Conservation (phyloP, 2,113 vertebrate genomes). For the Mola mola region DNA sequence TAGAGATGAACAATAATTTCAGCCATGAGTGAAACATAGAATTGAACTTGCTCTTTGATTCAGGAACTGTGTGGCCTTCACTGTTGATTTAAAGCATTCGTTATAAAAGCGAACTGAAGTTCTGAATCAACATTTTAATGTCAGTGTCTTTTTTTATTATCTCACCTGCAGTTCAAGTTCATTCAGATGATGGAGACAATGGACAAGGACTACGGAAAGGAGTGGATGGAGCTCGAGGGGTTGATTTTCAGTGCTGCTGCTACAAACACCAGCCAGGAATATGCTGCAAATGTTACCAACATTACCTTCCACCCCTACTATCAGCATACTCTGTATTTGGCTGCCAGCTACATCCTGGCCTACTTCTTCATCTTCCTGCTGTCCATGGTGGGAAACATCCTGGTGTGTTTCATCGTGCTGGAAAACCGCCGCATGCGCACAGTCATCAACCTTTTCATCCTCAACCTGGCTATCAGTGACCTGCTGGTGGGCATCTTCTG, state of each 20-base stretch:
- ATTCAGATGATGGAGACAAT: slow-evolving; percentile 51
- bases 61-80: too few relatives aligned
- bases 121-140: too few relatives aligned
- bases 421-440: slow-evolving; percentile 82
- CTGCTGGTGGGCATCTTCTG: slow-evolving; percentile 87
- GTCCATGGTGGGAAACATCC: slow-evolving; percentile 84
- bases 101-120: too few relatives aligned
- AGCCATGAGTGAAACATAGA: too few relatives aligned
- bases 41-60: too few relatives aligned
- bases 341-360: slow-evolving; percentile 77
- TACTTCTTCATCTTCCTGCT: slow-evolving; percentile 86
- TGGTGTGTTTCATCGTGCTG: slow-evolving; percentile 85
- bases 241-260: slow-evolving; percentile 1
- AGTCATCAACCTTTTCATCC: slow-evolving; percentile 86
- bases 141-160: not conserved
- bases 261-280: slow-evolving; percentile 55
- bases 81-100: too few relatives aligned
- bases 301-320: slow-evolving; percentile 81
- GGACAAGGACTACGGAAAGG: slow-evolving; percentile 24
- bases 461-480: slow-evolving; percentile 86
- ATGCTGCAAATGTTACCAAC: slow-evolving; percentile 44
- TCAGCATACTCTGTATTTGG: slow-evolving; percentile 81
- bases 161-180: slow-evolving; percentile 12
- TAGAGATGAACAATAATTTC: too few relatives aligned
- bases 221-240: slow-evolving; percentile 54